These are phyloP conservation scores for Meloidogyne exigua DNA, from an alignment of 1,140 invertebrate genomes.

Conservation along the genomic window DNA sequence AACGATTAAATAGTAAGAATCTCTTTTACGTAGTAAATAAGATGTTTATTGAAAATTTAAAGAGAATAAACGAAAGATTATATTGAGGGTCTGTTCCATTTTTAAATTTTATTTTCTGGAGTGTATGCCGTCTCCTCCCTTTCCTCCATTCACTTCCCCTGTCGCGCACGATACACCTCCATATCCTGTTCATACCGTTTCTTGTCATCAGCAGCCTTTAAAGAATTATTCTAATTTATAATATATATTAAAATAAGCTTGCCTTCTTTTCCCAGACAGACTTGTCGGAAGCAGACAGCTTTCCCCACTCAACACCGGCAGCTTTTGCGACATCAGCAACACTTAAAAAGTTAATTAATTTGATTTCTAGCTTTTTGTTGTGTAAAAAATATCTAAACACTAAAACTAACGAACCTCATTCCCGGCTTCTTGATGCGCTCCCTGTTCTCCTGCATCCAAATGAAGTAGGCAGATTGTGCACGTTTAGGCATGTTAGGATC, in stretches of 20 bases:
- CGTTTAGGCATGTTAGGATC: conserved; percentile 85
- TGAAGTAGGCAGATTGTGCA: conserved; percentile 71
- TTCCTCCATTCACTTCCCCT: neutral
- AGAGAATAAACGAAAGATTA: conserved; percentile 2
- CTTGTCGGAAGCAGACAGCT: conserved; percentile 12
- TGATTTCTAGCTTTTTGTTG: too few species aligned
- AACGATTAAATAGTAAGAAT: neutral
- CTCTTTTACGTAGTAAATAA: neutral
- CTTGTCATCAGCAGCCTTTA: conserved; percentile 21
- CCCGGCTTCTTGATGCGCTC: conserved; percentile 27
- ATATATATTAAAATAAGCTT: neutral
- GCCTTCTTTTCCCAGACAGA: conserved; percentile 25
- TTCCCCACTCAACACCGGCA: conserved; percentile 20
- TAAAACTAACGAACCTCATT: neutral
- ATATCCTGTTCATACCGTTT: conserved; percentile 16
- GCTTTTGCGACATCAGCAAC: conserved; percentile 30
- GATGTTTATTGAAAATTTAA: conserved; percentile 1
- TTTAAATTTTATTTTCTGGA: neutral
- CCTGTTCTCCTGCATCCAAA: conserved; percentile 22
- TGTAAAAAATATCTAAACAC: too few species aligned
- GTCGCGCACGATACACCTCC: neutral
- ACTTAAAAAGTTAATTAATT: neutral
- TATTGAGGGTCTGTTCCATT: neutral
- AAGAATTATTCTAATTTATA: neutral
- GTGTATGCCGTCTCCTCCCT: neutral